phyloP scores from a whole-genome alignment of 2,888 invertebrate genomes.

The Trissonchulus sp. region DNA sequence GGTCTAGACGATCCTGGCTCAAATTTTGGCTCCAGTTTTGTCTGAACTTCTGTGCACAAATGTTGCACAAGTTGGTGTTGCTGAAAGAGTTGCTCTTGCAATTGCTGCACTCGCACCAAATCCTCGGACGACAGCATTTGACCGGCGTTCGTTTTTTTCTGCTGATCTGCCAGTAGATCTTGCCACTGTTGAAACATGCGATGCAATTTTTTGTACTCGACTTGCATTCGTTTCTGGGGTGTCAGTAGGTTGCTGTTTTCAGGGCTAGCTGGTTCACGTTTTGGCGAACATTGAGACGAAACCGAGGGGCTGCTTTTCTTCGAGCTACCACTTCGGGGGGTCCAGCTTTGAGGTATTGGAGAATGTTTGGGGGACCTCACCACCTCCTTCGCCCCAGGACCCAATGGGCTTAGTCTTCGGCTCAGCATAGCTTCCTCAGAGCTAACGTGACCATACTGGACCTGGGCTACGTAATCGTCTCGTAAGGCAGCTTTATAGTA shows the following conservation, averaged over 20 bases:
- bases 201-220: background rate
- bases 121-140: background rate
- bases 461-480: background rate
- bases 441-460: background rate
- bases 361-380: too few species aligned
- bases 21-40: too few species aligned
- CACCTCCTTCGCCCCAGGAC: background rate
- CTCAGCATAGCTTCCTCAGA: background rate
- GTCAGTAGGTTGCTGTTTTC: background rate
- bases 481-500: background rate
- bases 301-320: background rate
- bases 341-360: too few species aligned
- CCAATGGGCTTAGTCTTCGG: background rate
- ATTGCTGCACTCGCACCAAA: background rate
- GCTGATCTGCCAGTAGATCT: background rate
- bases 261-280: background rate
- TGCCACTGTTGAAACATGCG: background rate
- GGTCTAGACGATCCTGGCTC: too few species aligned
- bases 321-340: background rate
- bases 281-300: too few species aligned
- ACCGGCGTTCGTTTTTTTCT: background rate
- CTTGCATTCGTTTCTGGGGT: background rate
- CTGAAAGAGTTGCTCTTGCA: background rate
- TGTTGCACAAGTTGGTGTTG: background rate
- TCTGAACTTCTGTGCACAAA: too few species aligned